Conservation (phyloP, 2,888 invertebrate genomes). For the Odontocolon sp. region DNA sequence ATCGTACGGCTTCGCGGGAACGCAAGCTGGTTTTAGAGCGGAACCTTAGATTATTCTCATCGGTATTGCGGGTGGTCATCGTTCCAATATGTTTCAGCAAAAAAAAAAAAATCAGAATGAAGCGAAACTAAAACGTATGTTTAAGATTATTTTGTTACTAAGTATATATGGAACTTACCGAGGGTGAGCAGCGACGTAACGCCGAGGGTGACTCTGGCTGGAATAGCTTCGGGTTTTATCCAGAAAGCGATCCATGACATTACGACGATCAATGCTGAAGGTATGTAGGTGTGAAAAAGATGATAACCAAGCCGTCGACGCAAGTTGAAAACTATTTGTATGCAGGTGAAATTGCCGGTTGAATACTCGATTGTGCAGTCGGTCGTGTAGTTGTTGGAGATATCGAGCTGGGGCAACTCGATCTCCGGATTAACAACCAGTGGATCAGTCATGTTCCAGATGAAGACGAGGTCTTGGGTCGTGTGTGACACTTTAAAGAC, state of each 20-base stretch:
- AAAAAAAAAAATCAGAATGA: constrained; percentile 6
- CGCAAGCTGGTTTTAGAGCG: constrained; percentile 41
- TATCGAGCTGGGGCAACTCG: constrained; percentile 93
- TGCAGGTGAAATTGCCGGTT: constrained; percentile 95
- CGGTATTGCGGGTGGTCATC: constrained; percentile 1
- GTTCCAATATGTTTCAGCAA: background rate
- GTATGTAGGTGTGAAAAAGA: constrained; percentile 95
- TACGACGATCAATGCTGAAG: constrained; percentile 94
- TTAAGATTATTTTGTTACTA: background rate
- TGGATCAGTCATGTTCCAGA: constrained; percentile 94
- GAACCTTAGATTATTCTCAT: constrained; percentile 47
- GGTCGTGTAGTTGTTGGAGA: constrained; percentile 92
- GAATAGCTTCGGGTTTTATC: constrained; percentile 96
- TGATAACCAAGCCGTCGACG: constrained; percentile 93
- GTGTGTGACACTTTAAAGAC: constrained; percentile 89
- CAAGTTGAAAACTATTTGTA: constrained; percentile 94
- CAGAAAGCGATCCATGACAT: constrained; percentile 99
- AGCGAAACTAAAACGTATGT: constrained; percentile 21
- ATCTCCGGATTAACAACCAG: constrained; percentile 94
- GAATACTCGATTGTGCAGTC: constrained; percentile 94
- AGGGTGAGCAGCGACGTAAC: constrained; percentile 93
- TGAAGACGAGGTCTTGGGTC: constrained; percentile 93
- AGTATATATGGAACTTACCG: constrained; percentile 81
- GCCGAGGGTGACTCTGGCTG: constrained; percentile 93
- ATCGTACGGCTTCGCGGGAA: constrained; percentile 51